A percentile compares a stretch with the other conserved stretches of the same genome.
These are phyloP conservation scores for Plecotus auritus DNA, from an alignment of 2,113 vertebrate genomes.

Conservation along the genomic window DNA sequence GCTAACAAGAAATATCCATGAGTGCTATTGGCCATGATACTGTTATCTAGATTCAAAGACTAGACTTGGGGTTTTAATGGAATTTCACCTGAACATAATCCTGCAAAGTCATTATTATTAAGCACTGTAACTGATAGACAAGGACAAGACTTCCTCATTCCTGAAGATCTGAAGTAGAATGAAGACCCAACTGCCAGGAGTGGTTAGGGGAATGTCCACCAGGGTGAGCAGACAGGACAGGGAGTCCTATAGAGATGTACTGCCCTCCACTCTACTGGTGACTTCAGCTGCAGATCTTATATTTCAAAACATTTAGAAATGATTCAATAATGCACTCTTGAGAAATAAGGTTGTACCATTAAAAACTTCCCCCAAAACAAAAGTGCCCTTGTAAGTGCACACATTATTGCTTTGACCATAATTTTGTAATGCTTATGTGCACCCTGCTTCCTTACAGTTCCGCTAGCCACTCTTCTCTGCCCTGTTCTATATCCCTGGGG, in stretches of 20 bases:
- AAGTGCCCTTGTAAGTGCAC: neutral
- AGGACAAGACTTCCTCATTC: neutral
- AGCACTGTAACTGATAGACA: neutral
- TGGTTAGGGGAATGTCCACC: neutral
- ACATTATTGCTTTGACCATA: neutral
- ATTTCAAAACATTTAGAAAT: neutral
- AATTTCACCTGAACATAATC: neutral
- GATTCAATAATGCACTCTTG: neutral
- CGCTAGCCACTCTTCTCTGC: neutral
- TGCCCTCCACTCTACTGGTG: neutral
- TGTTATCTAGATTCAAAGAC: neutral
- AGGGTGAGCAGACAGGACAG: neutral
- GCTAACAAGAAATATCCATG: neutral
- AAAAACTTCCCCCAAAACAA: neutral
- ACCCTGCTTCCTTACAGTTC: neutral
- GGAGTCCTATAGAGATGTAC: neutral
- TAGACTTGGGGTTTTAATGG: neutral
- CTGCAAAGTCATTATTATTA: neutral
- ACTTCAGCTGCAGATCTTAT: neutral
- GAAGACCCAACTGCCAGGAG: neutral
- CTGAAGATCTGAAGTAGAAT: neutral
- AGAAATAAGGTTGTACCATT: neutral
- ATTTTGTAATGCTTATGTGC: neutral
- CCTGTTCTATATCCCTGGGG: neutral
- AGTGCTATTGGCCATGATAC: neutral